phyloP scores from a whole-genome alignment of 2,113 vertebrate genomes.

The Sialia sialis region DNA sequence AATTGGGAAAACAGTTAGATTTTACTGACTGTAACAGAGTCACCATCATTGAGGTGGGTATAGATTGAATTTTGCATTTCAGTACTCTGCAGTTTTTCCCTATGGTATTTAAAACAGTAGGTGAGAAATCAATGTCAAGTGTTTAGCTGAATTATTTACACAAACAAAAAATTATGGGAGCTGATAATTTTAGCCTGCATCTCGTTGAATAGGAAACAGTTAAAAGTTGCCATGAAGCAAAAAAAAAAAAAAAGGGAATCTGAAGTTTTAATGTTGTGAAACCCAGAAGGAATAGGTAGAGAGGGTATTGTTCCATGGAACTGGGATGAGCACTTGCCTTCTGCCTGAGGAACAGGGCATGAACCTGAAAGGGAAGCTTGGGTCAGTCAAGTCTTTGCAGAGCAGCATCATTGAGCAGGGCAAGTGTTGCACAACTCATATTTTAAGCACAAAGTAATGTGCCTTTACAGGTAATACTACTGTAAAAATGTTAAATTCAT shows the following conservation, averaged over 20 bases:
- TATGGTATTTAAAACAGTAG: not conserved
- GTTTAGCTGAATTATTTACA: not conserved
- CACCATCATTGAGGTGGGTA: not conserved
- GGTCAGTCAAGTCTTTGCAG: not conserved
- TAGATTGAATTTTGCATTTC: not conserved
- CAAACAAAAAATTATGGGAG: not conserved
- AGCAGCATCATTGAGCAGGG: not conserved
- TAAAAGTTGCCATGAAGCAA: not conserved
- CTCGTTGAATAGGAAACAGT: not conserved
- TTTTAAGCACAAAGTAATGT: not conserved
- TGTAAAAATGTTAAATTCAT: not conserved
- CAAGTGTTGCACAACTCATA: not conserved
- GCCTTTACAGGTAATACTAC: not conserved
- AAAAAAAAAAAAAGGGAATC: not conserved
- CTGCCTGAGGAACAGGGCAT: not conserved
- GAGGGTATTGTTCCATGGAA: not conserved
- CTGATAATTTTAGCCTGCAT: not conserved
- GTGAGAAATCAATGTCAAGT: not conserved
- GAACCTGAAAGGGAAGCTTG: not conserved
- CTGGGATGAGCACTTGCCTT: not conserved
- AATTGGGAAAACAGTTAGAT: not conserved
- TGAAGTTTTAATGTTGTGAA: not conserved
- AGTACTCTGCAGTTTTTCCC: not conserved
- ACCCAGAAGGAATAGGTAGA: not conserved
- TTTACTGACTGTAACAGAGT: not conserved